Evolutionary conservation across 2,888 invertebrate species (phyloP).

Genomic region (Cephus pygmeus): DNA sequence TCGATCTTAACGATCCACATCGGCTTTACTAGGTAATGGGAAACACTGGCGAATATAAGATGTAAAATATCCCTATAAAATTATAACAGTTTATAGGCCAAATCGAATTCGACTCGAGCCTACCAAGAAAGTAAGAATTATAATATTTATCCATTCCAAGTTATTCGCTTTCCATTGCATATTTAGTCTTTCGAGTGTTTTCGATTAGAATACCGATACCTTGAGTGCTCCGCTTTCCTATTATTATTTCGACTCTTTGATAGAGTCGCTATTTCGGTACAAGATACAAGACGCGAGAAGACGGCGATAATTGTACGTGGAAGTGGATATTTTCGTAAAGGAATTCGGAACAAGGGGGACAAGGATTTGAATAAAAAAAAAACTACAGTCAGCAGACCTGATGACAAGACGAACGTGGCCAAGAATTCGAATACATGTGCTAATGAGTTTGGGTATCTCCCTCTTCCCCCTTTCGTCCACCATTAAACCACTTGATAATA

Average conservation of each 20-base stretch:
- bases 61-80: background rate
- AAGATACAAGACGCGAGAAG: background rate
- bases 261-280: background rate
- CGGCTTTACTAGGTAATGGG: background rate
- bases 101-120: background rate
- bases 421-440: constrained; percentile 37
- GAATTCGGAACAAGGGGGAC: constrained; percentile 25
- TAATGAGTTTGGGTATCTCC: constrained; percentile 31
- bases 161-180: background rate
- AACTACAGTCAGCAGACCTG: constrained; percentile 19
- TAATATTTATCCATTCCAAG: background rate
- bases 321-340: constrained; percentile 31
- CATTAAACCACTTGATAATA: background rate
- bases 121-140: background rate
- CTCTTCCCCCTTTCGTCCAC: background rate
- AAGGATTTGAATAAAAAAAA: background rate
- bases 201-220: background rate
- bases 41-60: background rate
- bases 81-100: background rate
- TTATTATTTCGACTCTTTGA: background rate
- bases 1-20: background rate
- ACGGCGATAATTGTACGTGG: background rate
- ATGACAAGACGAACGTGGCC: constrained; percentile 34
- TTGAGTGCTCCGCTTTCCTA: background rate
- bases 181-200: background rate